Evolutionary conservation across 92 coral and sea anemone genomes (phyloP).

Genomic region (Palythoa heliodiscus): DNA sequence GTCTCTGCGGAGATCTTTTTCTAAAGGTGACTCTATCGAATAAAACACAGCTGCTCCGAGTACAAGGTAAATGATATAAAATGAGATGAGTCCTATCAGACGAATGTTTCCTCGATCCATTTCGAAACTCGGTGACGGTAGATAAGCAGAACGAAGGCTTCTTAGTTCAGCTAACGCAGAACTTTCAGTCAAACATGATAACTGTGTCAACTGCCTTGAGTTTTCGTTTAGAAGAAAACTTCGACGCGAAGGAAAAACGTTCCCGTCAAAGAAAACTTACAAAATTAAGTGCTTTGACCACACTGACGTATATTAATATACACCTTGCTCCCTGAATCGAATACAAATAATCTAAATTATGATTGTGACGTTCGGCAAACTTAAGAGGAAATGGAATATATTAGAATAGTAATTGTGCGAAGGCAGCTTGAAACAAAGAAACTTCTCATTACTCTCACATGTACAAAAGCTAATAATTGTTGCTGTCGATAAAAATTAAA

Average conservation of each 20-base stretch:
- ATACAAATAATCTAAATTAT: not conserved
- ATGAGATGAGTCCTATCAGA: slow-evolving; percentile 12
- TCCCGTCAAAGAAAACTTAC: slow-evolving; percentile 20
- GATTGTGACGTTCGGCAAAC: slow-evolving; percentile 26
- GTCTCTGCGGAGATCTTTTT: slow-evolving; percentile 27
- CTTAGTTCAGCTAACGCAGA: not conserved
- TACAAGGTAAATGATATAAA: slow-evolving; percentile 26
- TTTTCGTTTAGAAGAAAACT: not conserved
- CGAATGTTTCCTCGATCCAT: slow-evolving; percentile 41
- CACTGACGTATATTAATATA: not conserved
- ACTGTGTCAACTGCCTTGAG: not conserved
- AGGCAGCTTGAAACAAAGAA: not conserved
- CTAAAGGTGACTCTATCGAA: slow-evolving; percentile 28
- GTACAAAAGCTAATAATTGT: not conserved
- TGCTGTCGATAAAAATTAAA: no score
- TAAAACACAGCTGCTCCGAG: slow-evolving; percentile 44
- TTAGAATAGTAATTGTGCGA: slow-evolving; percentile 22
- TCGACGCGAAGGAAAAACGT: not conserved
- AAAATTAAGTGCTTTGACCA: not conserved
- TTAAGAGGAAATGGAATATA: slow-evolving; percentile 16
- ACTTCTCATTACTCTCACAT: not conserved
- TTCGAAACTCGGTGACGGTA: not conserved
- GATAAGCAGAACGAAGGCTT: not conserved
- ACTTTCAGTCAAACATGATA: slow-evolving; percentile 18
- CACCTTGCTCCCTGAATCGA: not conserved